These are phyloP conservation scores for Drosophila yakuba DNA, from an alignment of 1,140 invertebrate genomes.

Conservation along the genomic window DNA sequence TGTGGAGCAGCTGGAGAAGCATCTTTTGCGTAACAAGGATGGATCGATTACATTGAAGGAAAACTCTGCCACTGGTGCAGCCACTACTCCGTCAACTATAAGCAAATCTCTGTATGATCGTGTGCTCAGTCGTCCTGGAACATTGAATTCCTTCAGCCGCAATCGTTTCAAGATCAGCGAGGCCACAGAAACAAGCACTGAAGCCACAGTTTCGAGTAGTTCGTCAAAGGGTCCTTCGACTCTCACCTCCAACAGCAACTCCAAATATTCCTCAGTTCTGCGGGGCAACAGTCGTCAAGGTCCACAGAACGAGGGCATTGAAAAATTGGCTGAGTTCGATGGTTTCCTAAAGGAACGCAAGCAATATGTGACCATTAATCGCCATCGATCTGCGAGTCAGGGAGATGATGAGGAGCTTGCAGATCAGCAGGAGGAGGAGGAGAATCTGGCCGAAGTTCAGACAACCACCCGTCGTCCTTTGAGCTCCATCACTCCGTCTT, in stretches of 20 bases:
- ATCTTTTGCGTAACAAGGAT: slow-evolving; percentile 87
- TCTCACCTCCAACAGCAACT: slow-evolving; percentile 29
- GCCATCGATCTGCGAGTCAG: slow-evolving; percentile 71
- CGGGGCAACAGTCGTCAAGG: slow-evolving; percentile 87
- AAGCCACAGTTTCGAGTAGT: neutral
- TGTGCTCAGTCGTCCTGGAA: slow-evolving; percentile 86
- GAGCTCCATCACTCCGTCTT: slow-evolving; percentile 85
- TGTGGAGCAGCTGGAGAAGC: slow-evolving; percentile 92
- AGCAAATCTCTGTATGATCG: slow-evolving; percentile 91
- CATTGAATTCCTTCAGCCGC: slow-evolving; percentile 62
- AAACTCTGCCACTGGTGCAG: slow-evolving; percentile 43
- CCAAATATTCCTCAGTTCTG: slow-evolving; percentile 83
- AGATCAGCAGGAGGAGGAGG: slow-evolving; percentile 79
- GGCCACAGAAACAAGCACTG: slow-evolving; percentile 16
- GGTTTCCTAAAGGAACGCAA: slow-evolving; percentile 84
- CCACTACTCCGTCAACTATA: slow-evolving; percentile 85
- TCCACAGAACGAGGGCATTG: slow-evolving; percentile 90
- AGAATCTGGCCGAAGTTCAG: slow-evolving; percentile 49
- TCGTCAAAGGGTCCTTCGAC: neutral
- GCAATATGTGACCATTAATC: slow-evolving; percentile 86
- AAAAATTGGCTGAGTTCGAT: slow-evolving; percentile 86
- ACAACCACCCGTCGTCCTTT: slow-evolving; percentile 48
- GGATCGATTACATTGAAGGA: slow-evolving; percentile 66
- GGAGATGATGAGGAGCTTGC: slow-evolving; percentile 41
- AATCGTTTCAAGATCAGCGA: slow-evolving; percentile 53